Base-by-base conservation (phyloP, 1,140 invertebrate species). In the Gryllus bimaculatus region DNA sequence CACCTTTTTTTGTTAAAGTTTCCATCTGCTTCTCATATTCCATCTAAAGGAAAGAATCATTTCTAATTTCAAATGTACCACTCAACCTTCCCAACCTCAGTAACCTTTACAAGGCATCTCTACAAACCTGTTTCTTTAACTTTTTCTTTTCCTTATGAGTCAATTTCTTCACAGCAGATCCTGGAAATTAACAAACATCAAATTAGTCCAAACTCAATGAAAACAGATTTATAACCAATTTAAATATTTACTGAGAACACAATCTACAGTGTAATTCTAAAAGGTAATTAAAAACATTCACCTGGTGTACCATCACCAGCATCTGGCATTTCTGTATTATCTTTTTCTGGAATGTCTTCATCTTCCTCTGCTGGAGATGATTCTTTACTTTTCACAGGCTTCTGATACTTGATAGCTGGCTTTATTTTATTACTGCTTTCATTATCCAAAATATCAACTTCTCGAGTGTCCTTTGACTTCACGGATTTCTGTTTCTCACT, bases 121-220 rank as follows among this genome's bases (percentile, higher is more conserved):
- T 74, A 82, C 79, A 80, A 83, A 86, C 87, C 83, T 88, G 85
- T 83, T 98, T 98, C 84, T 97, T 97, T 78, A 96, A 83, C 84
- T 98, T 98, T 84, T 98, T 98, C 83, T 96, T 93, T 84, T 98
- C 96, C 86, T 98, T 98, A 83, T 97, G 95, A 13, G 95, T 95
- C 75, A 98, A 83, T 86, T 97, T 95, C 84, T 92, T 93, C 75
- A 91, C 88, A 18, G 84, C 83, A 83, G 89, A 83, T 78, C 81
- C 81, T 79, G 80, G 83, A 80, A 82, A 81, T 80, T 81, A 80
- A 82, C 8, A 73, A 80, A 80, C 77, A 74, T 47, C 15, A 75
- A 74, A 21, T 49, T 77, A 77, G 74, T 49, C 20, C 73, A 79
- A 13, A 54, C 13, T 73, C 8, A 12, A 78, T 15, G 4, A 54